Percentiles rank a stretch among this genome's conserved stretches.
phyloP scores from a whole-genome alignment of 2,888 invertebrate species.

The Phalangium opilio region DNA sequence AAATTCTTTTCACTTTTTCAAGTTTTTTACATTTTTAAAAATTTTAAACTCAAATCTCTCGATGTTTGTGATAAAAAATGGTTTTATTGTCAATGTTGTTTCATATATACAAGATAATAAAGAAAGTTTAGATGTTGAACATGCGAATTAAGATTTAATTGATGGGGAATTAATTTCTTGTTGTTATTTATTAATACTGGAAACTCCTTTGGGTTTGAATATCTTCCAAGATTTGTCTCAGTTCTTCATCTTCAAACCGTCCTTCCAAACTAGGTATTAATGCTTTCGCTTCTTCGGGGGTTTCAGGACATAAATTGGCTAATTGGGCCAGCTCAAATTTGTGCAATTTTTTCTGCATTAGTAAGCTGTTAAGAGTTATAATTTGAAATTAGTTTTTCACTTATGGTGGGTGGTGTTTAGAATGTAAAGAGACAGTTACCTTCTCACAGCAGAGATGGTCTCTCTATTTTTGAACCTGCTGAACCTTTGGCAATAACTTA shows the following conservation, averaged over 20 bases:
- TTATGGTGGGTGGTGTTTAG: constrained; percentile 3
- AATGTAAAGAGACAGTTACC: constrained; percentile 37
- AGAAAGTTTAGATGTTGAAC: too few relatives aligned
- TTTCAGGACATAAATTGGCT: constrained; percentile 97
- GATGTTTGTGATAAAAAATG: too few relatives aligned
- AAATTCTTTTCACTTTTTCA: too few relatives aligned
- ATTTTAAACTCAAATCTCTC: too few relatives aligned
- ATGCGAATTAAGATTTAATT: too few relatives aligned
- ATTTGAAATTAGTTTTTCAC: too few relatives aligned
- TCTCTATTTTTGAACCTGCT: constrained; percentile 97
- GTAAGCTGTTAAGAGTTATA: constrained; percentile 42
- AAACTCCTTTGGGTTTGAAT: constrained; percentile 96
- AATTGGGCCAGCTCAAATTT: constrained; percentile 96
- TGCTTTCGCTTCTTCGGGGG: constrained; percentile 94
- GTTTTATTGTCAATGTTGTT: too few relatives aligned
- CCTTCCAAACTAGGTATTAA: constrained; percentile 90
- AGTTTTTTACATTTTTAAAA: too few relatives aligned
- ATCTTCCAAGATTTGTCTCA: constrained; percentile 90
- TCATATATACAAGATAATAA: too few relatives aligned
- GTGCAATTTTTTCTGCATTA: constrained; percentile 87
- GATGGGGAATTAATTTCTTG: too few relatives aligned
- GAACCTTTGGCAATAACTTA: constrained; percentile 88
- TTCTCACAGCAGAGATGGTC: constrained; percentile 88
- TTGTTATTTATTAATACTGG: constrained; percentile 46
- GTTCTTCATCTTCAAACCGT: constrained; percentile 92